Conservation (phyloP, 2,888 invertebrate genomes). For the Caenorhabditis sp. region DNA sequence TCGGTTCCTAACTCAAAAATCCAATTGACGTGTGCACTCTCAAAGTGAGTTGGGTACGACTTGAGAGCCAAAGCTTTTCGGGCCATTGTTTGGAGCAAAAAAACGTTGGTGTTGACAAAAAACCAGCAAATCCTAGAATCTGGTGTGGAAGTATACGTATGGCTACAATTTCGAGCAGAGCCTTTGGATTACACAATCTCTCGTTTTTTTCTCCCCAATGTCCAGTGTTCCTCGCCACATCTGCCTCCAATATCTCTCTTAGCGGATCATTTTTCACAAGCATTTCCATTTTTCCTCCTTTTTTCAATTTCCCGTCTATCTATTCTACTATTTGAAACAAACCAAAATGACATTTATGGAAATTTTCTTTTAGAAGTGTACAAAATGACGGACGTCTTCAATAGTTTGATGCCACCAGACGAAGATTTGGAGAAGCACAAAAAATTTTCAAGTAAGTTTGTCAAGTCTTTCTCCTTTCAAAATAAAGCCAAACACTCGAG, state of each 20-base stretch:
- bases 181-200: conserved; percentile 1
- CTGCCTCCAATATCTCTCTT: conserved; percentile 20
- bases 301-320: background rate
- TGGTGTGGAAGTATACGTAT: background rate
- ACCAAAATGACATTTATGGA: background rate
- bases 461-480: background rate
- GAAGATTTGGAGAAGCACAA: conserved; percentile 72
- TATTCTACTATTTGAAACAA: background rate
- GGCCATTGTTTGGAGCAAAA: conserved; percentile 8
- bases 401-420: conserved; percentile 65
- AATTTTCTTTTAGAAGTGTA: background rate
- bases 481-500: conserved; percentile 4
- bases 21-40: conserved; percentile 13
- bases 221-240: conserved; percentile 12
- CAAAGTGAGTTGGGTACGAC: background rate
- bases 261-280: conserved; percentile 31
- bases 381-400: conserved; percentile 61
- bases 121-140: background rate
- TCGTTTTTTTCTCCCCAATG: conserved; percentile 7
- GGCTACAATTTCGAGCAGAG: background rate
- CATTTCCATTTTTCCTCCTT: background rate
- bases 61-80: background rate
- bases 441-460: conserved; percentile 67
- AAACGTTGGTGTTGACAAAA: conserved; percentile 4
- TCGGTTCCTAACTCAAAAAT: conserved; percentile 3